Conservation (phyloP, 2,797 vertebrate genomes). For the Xiphorhynchus erythropygius region DNA sequence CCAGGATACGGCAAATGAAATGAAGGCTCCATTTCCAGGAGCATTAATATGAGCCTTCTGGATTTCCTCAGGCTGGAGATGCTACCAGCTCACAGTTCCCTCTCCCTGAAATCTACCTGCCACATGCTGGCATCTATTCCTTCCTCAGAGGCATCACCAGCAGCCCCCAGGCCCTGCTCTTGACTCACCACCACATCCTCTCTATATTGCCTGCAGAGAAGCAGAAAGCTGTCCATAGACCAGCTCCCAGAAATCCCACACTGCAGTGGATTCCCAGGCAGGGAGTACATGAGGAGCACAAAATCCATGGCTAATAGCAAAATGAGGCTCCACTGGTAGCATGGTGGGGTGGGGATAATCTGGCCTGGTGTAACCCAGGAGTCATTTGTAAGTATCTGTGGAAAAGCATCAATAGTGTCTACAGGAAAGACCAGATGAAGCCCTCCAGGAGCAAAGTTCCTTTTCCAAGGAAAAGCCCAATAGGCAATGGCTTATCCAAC, state of each 20-base stretch:
- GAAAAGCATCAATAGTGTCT: not conserved
- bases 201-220: not conserved
- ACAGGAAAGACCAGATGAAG: not conserved
- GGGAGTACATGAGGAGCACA: fast-evolving
- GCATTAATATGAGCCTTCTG: not conserved
- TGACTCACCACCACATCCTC: not conserved
- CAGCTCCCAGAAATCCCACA: not conserved
- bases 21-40: not conserved
- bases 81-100: not conserved
- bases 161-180: not conserved
- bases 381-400: not conserved
- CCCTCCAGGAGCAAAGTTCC: not conserved
- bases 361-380: not conserved
- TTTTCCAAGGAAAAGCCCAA: not conserved
- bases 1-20: not conserved
- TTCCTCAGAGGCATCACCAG: not conserved
- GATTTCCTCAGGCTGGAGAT: not conserved
- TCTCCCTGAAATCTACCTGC: not conserved
- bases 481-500: not conserved
- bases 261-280: not conserved
- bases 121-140: not conserved
- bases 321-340: not conserved
- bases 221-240: not conserved
- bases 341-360: not conserved
- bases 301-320: not conserved